Evolutionary conservation across 2,113 vertebrate species (phyloP), one percentile per base, ranked within the genome.

Genomic region (Petroica traversi): DNA sequence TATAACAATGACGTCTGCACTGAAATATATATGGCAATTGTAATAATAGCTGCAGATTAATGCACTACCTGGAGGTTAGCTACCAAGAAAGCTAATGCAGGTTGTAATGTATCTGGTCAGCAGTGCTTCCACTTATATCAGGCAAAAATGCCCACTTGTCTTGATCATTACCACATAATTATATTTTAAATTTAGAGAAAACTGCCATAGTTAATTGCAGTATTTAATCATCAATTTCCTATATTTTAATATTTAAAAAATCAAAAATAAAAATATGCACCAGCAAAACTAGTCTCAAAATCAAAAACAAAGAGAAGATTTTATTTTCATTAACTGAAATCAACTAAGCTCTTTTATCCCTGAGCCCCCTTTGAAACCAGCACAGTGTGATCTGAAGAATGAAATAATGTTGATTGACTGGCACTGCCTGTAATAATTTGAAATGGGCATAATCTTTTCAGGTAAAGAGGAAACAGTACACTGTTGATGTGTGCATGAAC

Each of bases 21-120:
- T 94, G 93, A 95, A 93, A 92, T 92, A 84, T 68, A 91, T 96
- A 93, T 94, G 75, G 51, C 66, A 94, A 61, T 68, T 93, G 58
- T 52, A 89, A 74, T 94, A 96, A 92, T 93, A 92, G 84, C 69
- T 92, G 92, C 86, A 88, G 57, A 91, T 89, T 82, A 95, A 86
- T 82, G 82, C 40, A 85, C 74, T 96, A 96, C 74, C 74, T 96
- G 72, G 58, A 61, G 71, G 86, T 95, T 96, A 88, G 78, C 86
- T 75, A 90, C 77, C 71, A 89, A 52, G 85, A 89, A 49, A 73
- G 66, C 40, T 88, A 94, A 93, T 84, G 84, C 33, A 58, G 10
- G 46, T 63, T 89, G 77, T 51, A 40, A 92, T 81, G 49, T 51
- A 72, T 93, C 72, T 94, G 86, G 66, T n/a, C 43, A 85, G 92